Base-by-base conservation (phyloP, 2,797 vertebrate species). In the Pseudochaenichthys georgianus region DNA sequence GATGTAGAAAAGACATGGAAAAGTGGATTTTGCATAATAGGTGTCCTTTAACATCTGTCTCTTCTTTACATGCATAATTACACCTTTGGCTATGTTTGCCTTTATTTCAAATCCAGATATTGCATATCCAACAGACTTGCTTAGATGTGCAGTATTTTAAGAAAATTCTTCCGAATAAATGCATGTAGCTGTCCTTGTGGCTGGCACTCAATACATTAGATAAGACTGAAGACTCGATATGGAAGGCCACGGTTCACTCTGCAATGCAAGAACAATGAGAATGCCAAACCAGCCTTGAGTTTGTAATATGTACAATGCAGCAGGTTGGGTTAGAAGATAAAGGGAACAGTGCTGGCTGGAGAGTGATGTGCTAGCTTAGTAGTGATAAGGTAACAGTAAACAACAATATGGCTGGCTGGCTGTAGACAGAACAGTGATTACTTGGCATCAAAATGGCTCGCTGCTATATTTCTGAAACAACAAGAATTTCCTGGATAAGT, bases 271-370 rank as follows among this genome's bases (percentile, higher is more conserved):
- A 76, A 71, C 73, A 47, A 67, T 71, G 51, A 47, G 43, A 77
- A 75, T 70, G 70, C 15, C 28, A 62, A 51, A 78, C 31, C 46
- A 31, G 23, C 34, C 55, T 73, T 55, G 59, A 45, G 63, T 72
- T 46, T 21, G 13, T 60, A 43, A 17, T 15, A 31, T 19, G 38
- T 59, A 8, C 9, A 42, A 60, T 64, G 41, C 54, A 52, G 50
- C 23, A 10, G n/a, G 16, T 57, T 64, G 55, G 3, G 55, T 71
- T 34, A 4, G 48, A 38, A 54, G 23, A 50, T 43, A 23, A 21
- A 23, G 28, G 9, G n/a, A 43, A 75, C 19, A 6, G 10, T 64
- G 61, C 21, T 10, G 46, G 41, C 38, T 12, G 41, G 13, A 42
- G 42, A 64, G 13, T 15, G n/a, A 41, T 21, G 28, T 46, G 17